Evolutionary conservation across 1,140 invertebrate species (phyloP), one percentile per base, ranked within the genome.

Genomic region (Medauroidea extradentata): DNA sequence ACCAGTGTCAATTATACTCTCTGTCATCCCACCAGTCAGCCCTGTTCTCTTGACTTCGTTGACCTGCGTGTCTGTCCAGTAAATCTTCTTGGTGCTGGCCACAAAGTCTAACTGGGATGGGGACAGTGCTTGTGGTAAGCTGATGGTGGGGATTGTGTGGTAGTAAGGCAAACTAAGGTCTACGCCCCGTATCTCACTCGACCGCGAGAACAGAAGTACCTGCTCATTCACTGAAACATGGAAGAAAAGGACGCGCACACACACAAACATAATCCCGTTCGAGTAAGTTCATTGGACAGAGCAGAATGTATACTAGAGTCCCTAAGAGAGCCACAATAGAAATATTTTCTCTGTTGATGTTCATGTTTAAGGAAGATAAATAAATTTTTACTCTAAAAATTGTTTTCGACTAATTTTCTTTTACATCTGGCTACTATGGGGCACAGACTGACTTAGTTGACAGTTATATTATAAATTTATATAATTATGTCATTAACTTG

Each of bases 111-210:
- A 73, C 61, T 84, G 79, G 21, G 81, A 75, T 5, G 89, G 87
- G 46, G 80, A 74, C 19, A 86, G 77, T 23, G 86, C 67, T 67
- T 84, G 78, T 18, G 86, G 85, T 1, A 85, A 74, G 41, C 84
- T 82, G 39, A 92, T 84, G 0, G 88, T 85, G 8, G 91, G 88
- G 61, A 92, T 89, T 23, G 89, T 85, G 68, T 90, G 85, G 71
- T 86, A 87, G 69, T 85, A 83, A 1, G 88, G 85, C 69, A 85
- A 81, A 42, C 83, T 77, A 27, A 93, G 71, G 71, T 93, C 89
- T 34, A 94, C 86, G 13, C 91, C 91, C 44, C 91, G 81, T 60
- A 95, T 90, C 74, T 92, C 90, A 67, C 86, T 87, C 19, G 78
- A 74, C 60, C 85, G 79, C 11, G 86, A 85, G 67, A 91, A 87